Percentiles rank a stretch among this genome's conserved stretches.
These are phyloP conservation scores for Augochlora pura DNA, from an alignment of 1,140 invertebrate genomes.

Conservation along the genomic window DNA sequence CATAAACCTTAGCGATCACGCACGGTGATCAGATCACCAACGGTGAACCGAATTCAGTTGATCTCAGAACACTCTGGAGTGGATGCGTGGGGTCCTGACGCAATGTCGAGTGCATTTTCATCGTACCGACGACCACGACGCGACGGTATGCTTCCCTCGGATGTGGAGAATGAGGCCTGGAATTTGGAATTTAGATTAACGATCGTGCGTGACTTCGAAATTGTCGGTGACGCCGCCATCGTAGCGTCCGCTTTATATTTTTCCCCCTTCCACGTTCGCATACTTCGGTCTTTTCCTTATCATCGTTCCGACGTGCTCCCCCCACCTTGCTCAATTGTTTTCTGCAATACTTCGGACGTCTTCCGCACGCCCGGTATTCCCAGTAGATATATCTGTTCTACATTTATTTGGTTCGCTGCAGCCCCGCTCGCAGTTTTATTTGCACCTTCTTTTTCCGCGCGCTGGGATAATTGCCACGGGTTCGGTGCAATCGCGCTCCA, in stretches of 20 bases:
- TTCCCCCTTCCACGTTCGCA: neutral
- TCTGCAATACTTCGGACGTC: neutral
- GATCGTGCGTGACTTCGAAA: slow-evolving; percentile 65
- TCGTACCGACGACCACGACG: slow-evolving; percentile 30
- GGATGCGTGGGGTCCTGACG: slow-evolving; percentile 40
- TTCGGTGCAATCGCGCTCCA: too few species aligned
- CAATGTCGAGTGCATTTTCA: slow-evolving; percentile 58
- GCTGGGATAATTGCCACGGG: too few species aligned
- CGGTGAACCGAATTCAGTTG: slow-evolving; percentile 41
- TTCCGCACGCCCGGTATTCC: neutral
- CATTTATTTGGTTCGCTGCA: neutral
- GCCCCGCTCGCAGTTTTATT: too few species aligned
- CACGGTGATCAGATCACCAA: neutral
- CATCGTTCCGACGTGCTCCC: neutral
- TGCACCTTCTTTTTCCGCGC: neutral
- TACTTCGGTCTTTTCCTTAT: neutral
- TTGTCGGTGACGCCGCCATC: slow-evolving; percentile 45
- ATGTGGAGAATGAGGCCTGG: slow-evolving; percentile 49
- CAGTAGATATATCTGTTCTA: neutral
- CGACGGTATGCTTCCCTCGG: slow-evolving; percentile 47
- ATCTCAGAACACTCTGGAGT: slow-evolving; percentile 40
- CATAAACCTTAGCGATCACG: too few species aligned
- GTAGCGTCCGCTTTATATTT: slow-evolving; percentile 42
- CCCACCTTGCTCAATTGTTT: neutral
- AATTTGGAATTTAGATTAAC: slow-evolving; percentile 66